Evolutionary conservation across 2,888 invertebrate genomes (phyloP), one percentile per base, ranked within the genome.

Genomic region (Oegoconia quadripuncta): DNA sequence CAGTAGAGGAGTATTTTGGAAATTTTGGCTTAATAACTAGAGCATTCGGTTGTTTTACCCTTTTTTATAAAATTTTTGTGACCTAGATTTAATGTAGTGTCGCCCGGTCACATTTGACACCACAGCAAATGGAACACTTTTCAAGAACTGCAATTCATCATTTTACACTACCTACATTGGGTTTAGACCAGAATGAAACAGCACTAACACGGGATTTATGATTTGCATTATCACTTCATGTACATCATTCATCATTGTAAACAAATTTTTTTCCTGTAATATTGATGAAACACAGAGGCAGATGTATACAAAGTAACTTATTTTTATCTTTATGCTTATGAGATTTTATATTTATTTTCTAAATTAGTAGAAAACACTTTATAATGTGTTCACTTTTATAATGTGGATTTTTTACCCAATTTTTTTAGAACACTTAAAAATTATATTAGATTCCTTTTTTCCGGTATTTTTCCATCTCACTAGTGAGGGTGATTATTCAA

Each of bases 21-120:
- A 60, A 59, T 58, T 64, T 68, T 59, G 48, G 83, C 79, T 82
- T 82, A n/a, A n/a, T 59, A 66, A 50, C 55, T 79, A 79, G 73
- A 70, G 48, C 48, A 62, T 59, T 68, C 51, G 60, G 55, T 54
- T 52, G 54, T 63, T 64, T 64, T 55, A 52, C 63, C 69, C 58
- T 67, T 61, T 64, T 62, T 58, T 49, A 52, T 50, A 31, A 45
- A 50, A 49, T 48, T 46, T 55, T 55, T 51, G 54, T 61, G 57
- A 50, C 36, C 52, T 46, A 52, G 44, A 50, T 54, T 46, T 55
- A 51, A 56, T 54, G 41, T 47, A 48, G 50, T n/a, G n/a, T 18
- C 44, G 41, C 46, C 55, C 57, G 43, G 55, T 55, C 55, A 70
- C 69, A 63, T 42, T 29, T 11, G 34, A 69, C 64, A 71, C 63